A percentile compares a stretch with the other conserved stretches of the same genome.
phyloP scores from a whole-genome alignment of 1,140 invertebrate species.

The Caerostris darwini region DNA sequence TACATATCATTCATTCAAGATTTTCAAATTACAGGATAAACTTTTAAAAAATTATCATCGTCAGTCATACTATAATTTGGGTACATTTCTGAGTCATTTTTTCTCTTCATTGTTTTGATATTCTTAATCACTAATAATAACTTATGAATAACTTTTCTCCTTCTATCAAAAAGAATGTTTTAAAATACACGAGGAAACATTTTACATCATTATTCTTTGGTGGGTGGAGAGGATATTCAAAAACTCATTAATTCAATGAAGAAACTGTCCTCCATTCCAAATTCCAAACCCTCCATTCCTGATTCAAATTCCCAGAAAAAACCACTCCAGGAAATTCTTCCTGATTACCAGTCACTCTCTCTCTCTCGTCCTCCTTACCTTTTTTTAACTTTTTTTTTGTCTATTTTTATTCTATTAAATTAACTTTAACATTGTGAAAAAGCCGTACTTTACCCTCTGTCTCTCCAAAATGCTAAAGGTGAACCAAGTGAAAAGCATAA shows the following conservation, averaged over 20 bases:
- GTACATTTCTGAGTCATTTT: no score
- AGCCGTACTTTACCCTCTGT: no score
- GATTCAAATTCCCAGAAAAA: not conserved
- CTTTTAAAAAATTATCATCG: no score
- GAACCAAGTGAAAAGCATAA: no score
- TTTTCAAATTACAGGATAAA: no score
- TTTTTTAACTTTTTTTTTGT: slow-evolving; percentile 16
- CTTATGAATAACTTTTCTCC: not conserved
- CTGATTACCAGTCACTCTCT: slow-evolving; percentile 5
- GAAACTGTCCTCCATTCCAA: not conserved
- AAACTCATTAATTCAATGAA: not conserved
- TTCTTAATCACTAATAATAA: no score
- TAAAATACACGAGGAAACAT: not conserved
- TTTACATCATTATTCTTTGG: not conserved
- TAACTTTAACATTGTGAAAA: no score
- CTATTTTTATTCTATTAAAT: no score
- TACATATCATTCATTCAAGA: no score
- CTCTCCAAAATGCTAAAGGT: no score
- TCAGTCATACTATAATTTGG: no score
- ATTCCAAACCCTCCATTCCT: not conserved
- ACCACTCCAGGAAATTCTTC: not conserved
- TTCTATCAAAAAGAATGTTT: not conserved
- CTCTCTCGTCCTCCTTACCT: not conserved
- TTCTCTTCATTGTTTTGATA: no score
- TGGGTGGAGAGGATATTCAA: not conserved